Evolutionary conservation across 2,797 vertebrate species (phyloP), one percentile per base, ranked within the genome.

Genomic region (Lateolabrax maculatus): DNA sequence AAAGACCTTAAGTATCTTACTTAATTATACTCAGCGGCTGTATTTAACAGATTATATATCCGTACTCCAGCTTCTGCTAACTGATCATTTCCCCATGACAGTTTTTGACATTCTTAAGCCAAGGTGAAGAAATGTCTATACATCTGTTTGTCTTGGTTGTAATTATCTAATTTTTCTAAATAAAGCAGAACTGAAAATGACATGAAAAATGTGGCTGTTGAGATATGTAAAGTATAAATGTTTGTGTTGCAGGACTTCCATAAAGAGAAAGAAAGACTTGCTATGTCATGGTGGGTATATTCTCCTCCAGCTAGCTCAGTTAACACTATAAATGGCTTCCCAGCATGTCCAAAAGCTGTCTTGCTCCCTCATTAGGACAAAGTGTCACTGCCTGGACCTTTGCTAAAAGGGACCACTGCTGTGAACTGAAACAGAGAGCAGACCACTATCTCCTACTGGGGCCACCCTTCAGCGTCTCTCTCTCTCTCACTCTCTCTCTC

Each of bases 351-450:
- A 62, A 69, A 82, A 83, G 84, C 75, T 29, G 67, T 62, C 79
- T 80, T 56, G 27, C 81, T 85, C 74, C 80, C 90, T 93, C 89
- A 91, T 93, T 93, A 92, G 84, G 77, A 79, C 68, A 56, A 83
- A 68, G 85, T 90, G 74, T 89, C 89, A 80, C 71, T 83, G 85
- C 69, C 73, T 77, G 64, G 77, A 84, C 83, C 60, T 80, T 80
- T 62, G 89, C 90, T 91, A 39, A 86, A 83, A 88, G 87, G 84
- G 62, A 84, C 67, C 83, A 84, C 80, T 53, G 77, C 83, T 80
- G 86, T 84, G 85, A 84, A 80, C 43, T 77, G 80, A 80, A 84
- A 88, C 71, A 77, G 29, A 71, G 80, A 87, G 84, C 75, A 64
- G 73, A 80, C 79, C 75, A 71, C 58, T n/a, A 61, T 82, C 44